phyloP scores from a whole-genome alignment of 2,888 invertebrate genomes.

The Tortrix viridana region DNA sequence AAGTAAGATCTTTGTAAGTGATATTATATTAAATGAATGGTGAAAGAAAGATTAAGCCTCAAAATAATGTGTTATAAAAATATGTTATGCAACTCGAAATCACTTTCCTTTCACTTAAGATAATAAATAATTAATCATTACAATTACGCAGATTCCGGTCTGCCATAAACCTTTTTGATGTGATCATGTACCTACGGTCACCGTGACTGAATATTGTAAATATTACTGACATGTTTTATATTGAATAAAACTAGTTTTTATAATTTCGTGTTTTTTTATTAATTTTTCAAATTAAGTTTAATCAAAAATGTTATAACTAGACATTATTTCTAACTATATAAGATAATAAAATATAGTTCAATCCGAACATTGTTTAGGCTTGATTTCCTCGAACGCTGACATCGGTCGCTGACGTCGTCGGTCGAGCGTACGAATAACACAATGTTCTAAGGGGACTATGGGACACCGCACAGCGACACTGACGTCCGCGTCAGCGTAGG shows the following conservation, averaged over 20 bases:
- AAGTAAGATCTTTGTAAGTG: too few relatives aligned
- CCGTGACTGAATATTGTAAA: conserved; percentile 82
- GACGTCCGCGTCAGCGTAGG: too few relatives aligned
- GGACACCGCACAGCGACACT: too few relatives aligned
- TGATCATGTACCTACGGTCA: conserved; percentile 56
- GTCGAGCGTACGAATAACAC: too few relatives aligned
- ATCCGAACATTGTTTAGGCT: neutral
- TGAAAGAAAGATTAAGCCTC: too few relatives aligned
- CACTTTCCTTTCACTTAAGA: too few relatives aligned
- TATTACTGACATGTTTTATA: conserved; percentile 71
- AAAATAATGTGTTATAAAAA: too few relatives aligned
- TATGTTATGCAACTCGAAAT: too few relatives aligned
- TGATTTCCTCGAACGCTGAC: too few relatives aligned
- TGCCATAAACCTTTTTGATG: conserved; percentile 45
- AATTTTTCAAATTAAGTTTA: conserved; percentile 4
- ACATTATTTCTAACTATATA: conserved; percentile 13
- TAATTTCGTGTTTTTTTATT: conserved; percentile 46
- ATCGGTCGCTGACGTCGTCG: too few relatives aligned
- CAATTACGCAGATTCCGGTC: conserved; percentile 20
- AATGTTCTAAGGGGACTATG: too few relatives aligned
- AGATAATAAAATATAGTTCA: conserved; percentile 2
- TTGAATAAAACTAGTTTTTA: conserved; percentile 73
- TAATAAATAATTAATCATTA: neutral
- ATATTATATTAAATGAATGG: too few relatives aligned
- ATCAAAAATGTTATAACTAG: conserved; percentile 14